These are phyloP conservation scores for Gastrophryne carolinensis DNA, from an alignment of 2,797 vertebrate genomes.

Conservation along the genomic window DNA sequence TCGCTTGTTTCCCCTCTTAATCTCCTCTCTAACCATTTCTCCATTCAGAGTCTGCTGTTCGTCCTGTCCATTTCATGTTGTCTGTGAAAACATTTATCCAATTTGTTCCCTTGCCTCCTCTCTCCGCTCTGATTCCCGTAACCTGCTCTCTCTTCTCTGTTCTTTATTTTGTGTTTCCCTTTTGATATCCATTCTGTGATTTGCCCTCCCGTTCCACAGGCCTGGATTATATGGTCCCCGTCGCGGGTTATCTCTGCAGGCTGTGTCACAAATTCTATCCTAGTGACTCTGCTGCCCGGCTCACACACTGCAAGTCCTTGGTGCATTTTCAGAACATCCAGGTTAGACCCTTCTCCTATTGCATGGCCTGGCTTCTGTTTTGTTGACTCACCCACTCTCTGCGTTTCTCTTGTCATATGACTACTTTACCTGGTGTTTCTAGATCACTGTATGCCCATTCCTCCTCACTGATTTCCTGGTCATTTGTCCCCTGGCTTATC, in stretches of 20 bases:
- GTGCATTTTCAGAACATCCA: slow-evolving; percentile 94
- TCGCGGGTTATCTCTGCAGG: slow-evolving; percentile 89
- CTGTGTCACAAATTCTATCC: slow-evolving; percentile 94
- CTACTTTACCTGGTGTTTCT: background rate
- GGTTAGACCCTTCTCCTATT: slow-evolving; percentile 73
- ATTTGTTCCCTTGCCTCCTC: background rate
- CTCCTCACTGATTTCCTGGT: background rate
- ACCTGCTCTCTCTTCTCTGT: slow-evolving; percentile 20
- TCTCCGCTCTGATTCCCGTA: background rate
- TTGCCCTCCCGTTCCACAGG: slow-evolving; percentile 73
- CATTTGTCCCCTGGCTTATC: background rate
- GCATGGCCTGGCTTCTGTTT: slow-evolving; percentile 60
- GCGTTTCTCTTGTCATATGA: background rate
- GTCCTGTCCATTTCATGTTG: slow-evolving; percentile 6
- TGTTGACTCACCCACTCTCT: slow-evolving; percentile 3
- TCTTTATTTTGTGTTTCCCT: slow-evolving; percentile 52
- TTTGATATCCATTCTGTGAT: slow-evolving; percentile 66
- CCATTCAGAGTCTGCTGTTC: background rate
- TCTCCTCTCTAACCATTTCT: background rate
- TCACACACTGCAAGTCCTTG: slow-evolving; percentile 89
- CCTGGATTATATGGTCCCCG: slow-evolving; percentile 89
- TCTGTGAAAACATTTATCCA: slow-evolving; percentile 18
- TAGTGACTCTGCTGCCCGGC: slow-evolving; percentile 80
- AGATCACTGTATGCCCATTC: slow-evolving; percentile 6
- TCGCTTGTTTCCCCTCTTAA: background rate